Evolutionary conservation across 2,113 vertebrate genomes (phyloP).

Genomic region (Megalops atlanticus): DNA sequence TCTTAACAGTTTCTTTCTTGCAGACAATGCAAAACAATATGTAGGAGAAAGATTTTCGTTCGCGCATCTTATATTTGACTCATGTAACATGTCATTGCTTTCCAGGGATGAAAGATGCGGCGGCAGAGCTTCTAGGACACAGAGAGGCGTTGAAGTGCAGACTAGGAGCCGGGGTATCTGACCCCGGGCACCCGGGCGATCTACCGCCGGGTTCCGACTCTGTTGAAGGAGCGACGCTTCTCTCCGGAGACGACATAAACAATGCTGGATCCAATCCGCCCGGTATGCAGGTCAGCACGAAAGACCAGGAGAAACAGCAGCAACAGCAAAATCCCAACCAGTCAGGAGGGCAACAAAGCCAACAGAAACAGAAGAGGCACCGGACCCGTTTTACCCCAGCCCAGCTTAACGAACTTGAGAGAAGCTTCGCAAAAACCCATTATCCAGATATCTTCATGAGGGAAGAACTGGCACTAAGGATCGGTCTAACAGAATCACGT

Average conservation of each 20-base stretch:
- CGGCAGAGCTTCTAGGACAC: constrained; percentile 91
- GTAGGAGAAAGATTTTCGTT: neutral
- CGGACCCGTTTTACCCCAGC: constrained; percentile 97
- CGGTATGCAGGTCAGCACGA: constrained; percentile 85
- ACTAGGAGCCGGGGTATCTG: constrained; percentile 83
- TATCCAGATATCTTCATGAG: constrained; percentile 99
- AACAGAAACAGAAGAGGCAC: constrained; percentile 96
- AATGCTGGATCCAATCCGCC: constrained; percentile 86
- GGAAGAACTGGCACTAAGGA: constrained; percentile 92
- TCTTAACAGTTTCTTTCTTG: neutral
- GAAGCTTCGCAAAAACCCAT: constrained; percentile 98
- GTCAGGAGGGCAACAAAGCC: constrained; percentile 77
- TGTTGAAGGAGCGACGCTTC: constrained; percentile 89
- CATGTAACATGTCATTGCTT: constrained; percentile 39
- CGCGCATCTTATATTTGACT: neutral
- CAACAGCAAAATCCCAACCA: constrained; percentile 73
- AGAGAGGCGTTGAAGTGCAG: constrained; percentile 95
- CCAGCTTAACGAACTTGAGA: constrained; percentile 96
- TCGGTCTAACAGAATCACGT: constrained; percentile 95
- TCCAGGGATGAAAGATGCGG: constrained; percentile 96
- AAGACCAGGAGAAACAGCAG: constrained; percentile 93
- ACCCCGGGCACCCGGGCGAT: constrained; percentile 92
- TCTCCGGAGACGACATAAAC: constrained; percentile 93
- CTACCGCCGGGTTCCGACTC: constrained; percentile 86
- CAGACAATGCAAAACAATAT: neutral